Evolutionary conservation across 2,888 invertebrate genomes (phyloP).

Genomic region (Agonopterix subpropinquella): DNA sequence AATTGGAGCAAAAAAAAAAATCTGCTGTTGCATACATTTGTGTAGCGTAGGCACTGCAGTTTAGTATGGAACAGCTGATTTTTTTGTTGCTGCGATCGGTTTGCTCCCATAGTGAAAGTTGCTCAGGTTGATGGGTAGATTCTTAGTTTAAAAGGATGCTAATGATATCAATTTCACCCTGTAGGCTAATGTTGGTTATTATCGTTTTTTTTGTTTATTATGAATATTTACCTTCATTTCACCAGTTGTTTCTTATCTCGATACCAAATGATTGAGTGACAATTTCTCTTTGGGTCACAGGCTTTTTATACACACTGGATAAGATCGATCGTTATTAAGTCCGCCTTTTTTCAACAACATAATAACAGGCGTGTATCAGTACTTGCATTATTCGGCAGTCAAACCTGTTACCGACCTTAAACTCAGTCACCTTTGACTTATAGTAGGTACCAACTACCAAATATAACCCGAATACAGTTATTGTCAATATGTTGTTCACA

Average conservation of each 20-base stretch:
- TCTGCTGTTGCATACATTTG: too few relatives aligned
- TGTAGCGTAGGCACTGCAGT: too few relatives aligned
- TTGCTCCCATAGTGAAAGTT: too few relatives aligned
- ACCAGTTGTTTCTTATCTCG: constrained; percentile 15
- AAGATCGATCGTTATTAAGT: constrained; percentile 20
- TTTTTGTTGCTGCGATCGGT: too few relatives aligned
- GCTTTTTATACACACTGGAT: constrained; percentile 40
- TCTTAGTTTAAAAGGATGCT: too few relatives aligned
- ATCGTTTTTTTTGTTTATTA: too few relatives aligned
- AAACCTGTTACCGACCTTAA: constrained; percentile 46
- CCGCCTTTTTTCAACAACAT: constrained; percentile 13
- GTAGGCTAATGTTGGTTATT: too few relatives aligned
- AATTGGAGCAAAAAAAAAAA: too few relatives aligned
- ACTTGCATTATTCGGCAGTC: constrained; percentile 13
- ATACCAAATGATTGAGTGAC: constrained; percentile 29
- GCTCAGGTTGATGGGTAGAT: too few relatives aligned
- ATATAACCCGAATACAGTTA: constrained; percentile 1
- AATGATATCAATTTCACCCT: too few relatives aligned
- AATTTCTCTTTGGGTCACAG: constrained; percentile 20
- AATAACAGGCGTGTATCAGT: constrained; percentile 13
- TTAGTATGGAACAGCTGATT: too few relatives aligned
- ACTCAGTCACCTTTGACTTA: constrained; percentile 31
- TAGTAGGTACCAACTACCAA: constrained; percentile 9
- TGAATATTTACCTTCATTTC: constrained; percentile 34
- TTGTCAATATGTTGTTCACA: background rate